phyloP scores from a whole-genome alignment of 2,113 vertebrate genomes.

The Mirounga angustirostris region DNA sequence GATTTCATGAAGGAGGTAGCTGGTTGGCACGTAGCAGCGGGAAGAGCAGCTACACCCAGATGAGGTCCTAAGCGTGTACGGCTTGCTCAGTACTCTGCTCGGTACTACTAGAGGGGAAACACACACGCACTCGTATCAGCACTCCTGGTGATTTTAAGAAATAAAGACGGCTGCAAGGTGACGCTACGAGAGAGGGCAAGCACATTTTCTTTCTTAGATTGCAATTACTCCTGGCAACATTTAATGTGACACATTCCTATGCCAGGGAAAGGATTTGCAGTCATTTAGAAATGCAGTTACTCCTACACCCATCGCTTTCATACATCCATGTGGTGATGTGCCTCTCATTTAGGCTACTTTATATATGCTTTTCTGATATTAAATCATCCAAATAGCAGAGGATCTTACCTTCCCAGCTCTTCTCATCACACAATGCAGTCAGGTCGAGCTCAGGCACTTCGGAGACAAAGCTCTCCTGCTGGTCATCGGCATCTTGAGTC shows the following conservation, averaged over 20 bases:
- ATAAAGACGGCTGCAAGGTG: constrained; percentile 6
- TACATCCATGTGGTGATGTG: neutral
- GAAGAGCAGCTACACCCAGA: neutral
- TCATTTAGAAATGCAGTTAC: neutral
- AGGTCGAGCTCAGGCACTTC: constrained; percentile 95
- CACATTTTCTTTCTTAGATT: neutral
- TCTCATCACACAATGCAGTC: constrained; percentile 92
- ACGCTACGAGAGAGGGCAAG: neutral
- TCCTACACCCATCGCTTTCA: neutral
- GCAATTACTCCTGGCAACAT: neutral
- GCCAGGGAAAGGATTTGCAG: neutral
- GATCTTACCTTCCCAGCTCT: constrained; percentile 95
- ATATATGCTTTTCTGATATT: neutral
- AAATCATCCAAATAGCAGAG: neutral
- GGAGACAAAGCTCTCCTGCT: constrained; percentile 88
- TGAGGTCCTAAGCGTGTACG: neutral
- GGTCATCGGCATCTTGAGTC: constrained; percentile 87
- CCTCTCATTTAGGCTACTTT: neutral
- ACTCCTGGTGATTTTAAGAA: neutral
- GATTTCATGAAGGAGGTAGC: neutral
- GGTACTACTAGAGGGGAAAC: neutral
- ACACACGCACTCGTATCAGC: neutral
- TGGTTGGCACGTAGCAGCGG: neutral
- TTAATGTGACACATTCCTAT: constrained; percentile 31
- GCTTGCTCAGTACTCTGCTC: neutral